Conservation (phyloP, 2,888 invertebrate species). For the Sicus ferrugineus region DNA sequence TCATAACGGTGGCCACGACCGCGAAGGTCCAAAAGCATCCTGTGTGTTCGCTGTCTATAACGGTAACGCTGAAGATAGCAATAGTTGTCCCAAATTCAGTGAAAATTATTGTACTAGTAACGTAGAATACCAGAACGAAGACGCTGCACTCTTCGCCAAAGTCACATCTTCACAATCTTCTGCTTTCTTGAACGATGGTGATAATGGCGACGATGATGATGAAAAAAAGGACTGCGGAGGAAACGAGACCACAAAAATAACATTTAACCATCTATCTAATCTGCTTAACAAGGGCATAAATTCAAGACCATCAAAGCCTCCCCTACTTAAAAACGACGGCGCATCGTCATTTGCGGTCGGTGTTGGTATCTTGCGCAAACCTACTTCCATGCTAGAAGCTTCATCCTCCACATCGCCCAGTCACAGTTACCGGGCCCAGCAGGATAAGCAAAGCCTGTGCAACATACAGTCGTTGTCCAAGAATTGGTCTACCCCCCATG, state of each 20-base stretch:
- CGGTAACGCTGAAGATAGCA: constrained; percentile 2
- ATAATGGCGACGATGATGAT: neutral
- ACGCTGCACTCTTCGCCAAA: neutral
- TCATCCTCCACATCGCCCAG: constrained; percentile 28
- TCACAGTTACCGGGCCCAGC: constrained; percentile 48
- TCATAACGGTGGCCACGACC: constrained; percentile 22
- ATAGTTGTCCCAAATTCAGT: constrained; percentile 1
- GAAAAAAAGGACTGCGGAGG: neutral
- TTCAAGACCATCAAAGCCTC: neutral
- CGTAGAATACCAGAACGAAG: neutral
- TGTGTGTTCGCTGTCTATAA: constrained; percentile 16
- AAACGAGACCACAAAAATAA: neutral
- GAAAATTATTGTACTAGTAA: constrained; percentile 29
- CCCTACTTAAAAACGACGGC: constrained; percentile 36
- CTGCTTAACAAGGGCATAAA: neutral
- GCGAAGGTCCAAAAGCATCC: too few species aligned
- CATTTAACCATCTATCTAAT: neutral
- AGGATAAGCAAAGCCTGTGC: constrained; percentile 50
- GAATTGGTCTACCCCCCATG: constrained; percentile 34
- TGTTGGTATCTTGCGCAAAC: constrained; percentile 49
- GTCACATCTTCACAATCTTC: neutral
- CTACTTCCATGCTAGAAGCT: constrained; percentile 39
- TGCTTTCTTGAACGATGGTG: neutral
- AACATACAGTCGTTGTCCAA: constrained; percentile 41
- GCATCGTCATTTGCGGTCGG: constrained; percentile 27